Base-by-base conservation (phyloP, 2,888 invertebrate species). In the Electrophaes corylata region DNA sequence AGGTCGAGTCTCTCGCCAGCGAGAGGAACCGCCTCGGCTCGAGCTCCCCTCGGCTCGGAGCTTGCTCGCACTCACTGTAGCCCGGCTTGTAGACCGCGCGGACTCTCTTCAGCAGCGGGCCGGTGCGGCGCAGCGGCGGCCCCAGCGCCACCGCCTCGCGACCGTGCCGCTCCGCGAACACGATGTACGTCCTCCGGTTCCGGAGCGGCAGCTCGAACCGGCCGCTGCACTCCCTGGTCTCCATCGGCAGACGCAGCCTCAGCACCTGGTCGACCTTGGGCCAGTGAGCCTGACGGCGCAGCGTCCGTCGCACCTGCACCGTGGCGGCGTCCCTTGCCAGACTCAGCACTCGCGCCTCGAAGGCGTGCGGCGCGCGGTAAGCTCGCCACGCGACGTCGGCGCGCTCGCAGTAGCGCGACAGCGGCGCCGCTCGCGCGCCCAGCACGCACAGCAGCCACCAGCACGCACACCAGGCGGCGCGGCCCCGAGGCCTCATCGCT, bases 331-430 rank as follows among this genome's bases (percentile, higher is more conserved):
- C 87, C 53, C 64, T 69, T 60, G 88, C 84, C 51, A 88, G 81
- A 66, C 89, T 89, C 74, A 86, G 86, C 67, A 91, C 88, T 78
- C 88, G 87, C 72, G 87, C 91, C 79, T 89, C 91, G 84, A 91
- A 90, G 75, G 90, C 90, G 75, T 86, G 87, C 64, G 91, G 91
- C 67, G 91, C 91, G 67, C 88, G 88, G 86, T 90, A 89, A 76
- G 91, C 91, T 58, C 91, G 86, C 91, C 91, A 91, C 71, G 91
- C 91, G 72, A 91, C 91, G 89, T 91, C 91, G 71, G 88, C 91
- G 75, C 91, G 88, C 85, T 86, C 90, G 87, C 91, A 91, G 86
- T 88, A 91, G 80, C 88, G 88, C 79, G 16, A 8, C 16, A 83
- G 83, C 76, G 84, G 83, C 75, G 82, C 78, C 60, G 80, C 81